Base-by-base conservation (phyloP, 2,888 invertebrate species). In the Alloplasta piceator region DNA sequence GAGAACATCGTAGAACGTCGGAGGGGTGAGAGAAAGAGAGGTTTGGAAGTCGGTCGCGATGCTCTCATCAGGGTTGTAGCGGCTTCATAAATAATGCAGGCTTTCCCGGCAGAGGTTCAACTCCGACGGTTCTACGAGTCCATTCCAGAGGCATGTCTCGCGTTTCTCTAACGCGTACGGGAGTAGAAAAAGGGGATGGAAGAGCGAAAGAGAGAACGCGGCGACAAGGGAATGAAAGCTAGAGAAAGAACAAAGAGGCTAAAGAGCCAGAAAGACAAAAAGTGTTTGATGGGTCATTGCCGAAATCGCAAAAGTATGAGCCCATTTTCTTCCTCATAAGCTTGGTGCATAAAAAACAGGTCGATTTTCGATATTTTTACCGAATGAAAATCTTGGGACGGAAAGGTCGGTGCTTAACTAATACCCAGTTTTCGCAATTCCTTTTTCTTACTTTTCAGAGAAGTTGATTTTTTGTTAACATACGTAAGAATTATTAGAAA, bases 61-160 rank as follows among this genome's bases (percentile, higher is more conserved):
- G 84, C 78, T 87, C 86, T 89, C 88, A 88, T 88, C 89, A 87
- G 87, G 78, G 85, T 76, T 80, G 82, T 80, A 83, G 85, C 85
- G 83, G 86, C 87, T 89, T 90, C 90, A 91, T 91, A 91, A 91
- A 91, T 91, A 91, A 91, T 91, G 89, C 91, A 91, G 84, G 84
- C 85, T 84, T 79, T 77, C 79, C 83, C 83, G 66, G 78, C 82
- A 77, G 78, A 84, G 82, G 85, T 85, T 85, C 83, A 82, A 85
- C 86, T 85, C 85, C 26, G 26, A 82, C 82, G 82, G 71, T 83
- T 83, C 76, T 83, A 78, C 83, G 84, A 82, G 82, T 82, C 84
- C 83, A 83, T 83, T 82, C 82, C 81, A 58, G 68, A 38, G 26
- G 61, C 61, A 46, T 78, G 67, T 67, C 78, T 78, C 74, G 48